phyloP scores from a whole-genome alignment of 1,140 invertebrate species.

The Homarus americanus region DNA sequence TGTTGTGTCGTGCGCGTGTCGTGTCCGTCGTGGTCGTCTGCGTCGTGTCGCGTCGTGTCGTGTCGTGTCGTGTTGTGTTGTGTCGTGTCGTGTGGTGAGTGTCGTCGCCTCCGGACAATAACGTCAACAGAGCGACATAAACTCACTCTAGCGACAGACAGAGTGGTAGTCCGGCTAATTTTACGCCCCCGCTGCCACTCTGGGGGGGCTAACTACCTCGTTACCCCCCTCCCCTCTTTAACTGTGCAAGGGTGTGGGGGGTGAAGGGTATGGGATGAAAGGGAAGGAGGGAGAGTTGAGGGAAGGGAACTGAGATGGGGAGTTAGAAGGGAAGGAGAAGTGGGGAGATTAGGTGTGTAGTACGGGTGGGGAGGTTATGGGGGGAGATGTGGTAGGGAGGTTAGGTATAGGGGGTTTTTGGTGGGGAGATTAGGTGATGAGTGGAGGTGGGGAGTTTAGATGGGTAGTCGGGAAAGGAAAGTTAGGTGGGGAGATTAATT shows the following conservation, averaged over 20 bases:
- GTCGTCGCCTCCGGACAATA: neutral
- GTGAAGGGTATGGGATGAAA: neutral
- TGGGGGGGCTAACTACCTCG: neutral
- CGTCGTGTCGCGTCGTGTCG: no score
- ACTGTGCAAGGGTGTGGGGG: neutral
- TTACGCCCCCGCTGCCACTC: constrained; percentile 6
- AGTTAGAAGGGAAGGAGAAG: no score
- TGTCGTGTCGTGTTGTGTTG: no score
- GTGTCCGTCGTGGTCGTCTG: no score
- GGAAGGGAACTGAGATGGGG: neutral
- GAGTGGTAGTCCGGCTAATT: neutral
- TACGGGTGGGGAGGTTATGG: neutral
- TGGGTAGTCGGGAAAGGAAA: neutral
- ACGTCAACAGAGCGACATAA: neutral
- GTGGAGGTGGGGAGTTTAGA: neutral
- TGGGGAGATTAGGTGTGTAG: neutral
- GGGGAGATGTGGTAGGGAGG: neutral
- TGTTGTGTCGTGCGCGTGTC: no score
- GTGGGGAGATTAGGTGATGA: neutral
- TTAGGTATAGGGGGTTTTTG: neutral
- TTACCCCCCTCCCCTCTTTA: neutral
- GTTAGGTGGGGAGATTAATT: no score
- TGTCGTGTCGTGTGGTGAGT: no score
- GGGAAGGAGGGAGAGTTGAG: neutral
- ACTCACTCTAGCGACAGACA: neutral